Evolutionary conservation across 2,888 invertebrate genomes (phyloP), one percentile per base, ranked within the genome.

Genomic region (Platerodrilus igneus): DNA sequence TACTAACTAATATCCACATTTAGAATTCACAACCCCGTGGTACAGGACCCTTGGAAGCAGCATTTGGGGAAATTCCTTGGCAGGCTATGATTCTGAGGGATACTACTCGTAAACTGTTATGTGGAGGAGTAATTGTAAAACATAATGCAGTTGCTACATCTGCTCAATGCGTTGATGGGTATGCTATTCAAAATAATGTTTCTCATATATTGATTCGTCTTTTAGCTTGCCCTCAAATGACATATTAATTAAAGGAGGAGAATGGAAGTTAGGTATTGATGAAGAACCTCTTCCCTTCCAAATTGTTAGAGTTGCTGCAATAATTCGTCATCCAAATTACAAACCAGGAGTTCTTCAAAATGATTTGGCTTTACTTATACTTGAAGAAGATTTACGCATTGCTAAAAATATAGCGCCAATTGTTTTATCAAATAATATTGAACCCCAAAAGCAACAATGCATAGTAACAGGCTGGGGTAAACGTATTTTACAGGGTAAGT

Each of bases 381-480:
- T 88, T 29, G 66, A 77, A 3, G 80, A 80, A 49, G 77, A 79
- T 53, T 58, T 77, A 13, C 67, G 79, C 30, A 71, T 81, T 27
- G 79, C 83, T 27, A 76, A 78, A 46, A 86, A 88, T 53, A 78
- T 90, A 32, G 81, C 79, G 53, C 79, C 82, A 0, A 79, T 89
- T 23, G 89, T 89, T 57, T 67, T 88, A 26, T 71, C 71, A 0
- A 57, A 75, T 32, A 78, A 81, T 45, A 76, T 77, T 0, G 74
- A 75, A 40, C 78, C 78, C 41, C 55, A 57, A 44, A 53, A 62
- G 48, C 64, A 63, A 1, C 77, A 78, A 32, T 89, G 89, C 50
- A 77, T 86, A 4, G 79, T 83, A 1, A 86, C 87, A 33, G 89
- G 89, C 30, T 90, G 88, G 87, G 88, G 88, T 51, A 86, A 88